Evolutionary conservation across 2,113 vertebrate species (phyloP), one percentile per base, ranked within the genome.

Genomic region (Drymodes brunneopygia): DNA sequence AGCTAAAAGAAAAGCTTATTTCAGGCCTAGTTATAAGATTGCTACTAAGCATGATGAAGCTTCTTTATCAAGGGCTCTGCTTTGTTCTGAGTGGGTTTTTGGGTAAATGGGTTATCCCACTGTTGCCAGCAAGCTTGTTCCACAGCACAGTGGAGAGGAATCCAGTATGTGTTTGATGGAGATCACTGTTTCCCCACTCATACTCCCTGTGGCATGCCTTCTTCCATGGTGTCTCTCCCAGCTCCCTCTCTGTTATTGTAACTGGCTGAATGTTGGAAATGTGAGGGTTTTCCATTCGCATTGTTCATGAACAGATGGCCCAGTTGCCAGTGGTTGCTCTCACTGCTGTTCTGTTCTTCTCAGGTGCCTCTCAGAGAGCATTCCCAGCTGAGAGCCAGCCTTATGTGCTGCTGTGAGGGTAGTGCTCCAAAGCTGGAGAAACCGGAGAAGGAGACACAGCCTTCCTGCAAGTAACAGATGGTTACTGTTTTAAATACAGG

Each of bases 401-500:
- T 88, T 58, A 23, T 42, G 72, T 87, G 71, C 54, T 80, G 61
- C 80, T 21, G 19, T 38, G 72, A 93, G 94, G 48, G 81, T 83
- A 44, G 0, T 53, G 73, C 47, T 93, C 79, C 29, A 19, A 81
- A 90, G 87, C 22, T 64, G 70, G 69, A 92, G 98, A 97, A 98
- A 97, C 90, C 88, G 67, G 96, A 98, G 98, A 96, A 96, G 94
- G 84, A 96, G 96, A 95, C 65, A 45, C 56, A 83, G 92, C 75
- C 80, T 90, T 97, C 90, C 93, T 96, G 95, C 75, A 75, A 97
- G 90, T 90, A 98, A 97, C 97, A 98, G 97, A 98, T 98, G 98
- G 97, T 97, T 95, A 97, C 97, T 98, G 97, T 98, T 98, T 78
- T 91, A 97, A 98, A 96, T 71, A 88, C 79, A 88, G 81, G 87